A percentile compares a stretch with the other conserved stretches of the same genome.
Evolutionary conservation across 2,113 vertebrate species (phyloP).

Genomic region (Anas platyrhynchos): DNA sequence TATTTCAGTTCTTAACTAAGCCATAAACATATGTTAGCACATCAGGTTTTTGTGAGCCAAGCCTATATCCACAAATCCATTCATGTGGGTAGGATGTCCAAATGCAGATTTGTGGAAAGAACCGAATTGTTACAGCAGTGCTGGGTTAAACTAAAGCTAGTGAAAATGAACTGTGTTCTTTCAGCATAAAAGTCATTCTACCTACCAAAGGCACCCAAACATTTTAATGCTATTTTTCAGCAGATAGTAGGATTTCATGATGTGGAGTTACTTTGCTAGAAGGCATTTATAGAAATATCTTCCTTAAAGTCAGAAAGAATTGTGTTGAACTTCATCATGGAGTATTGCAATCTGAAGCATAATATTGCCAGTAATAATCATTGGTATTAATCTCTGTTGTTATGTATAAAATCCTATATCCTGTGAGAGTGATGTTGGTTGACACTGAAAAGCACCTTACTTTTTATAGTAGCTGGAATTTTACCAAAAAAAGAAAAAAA

Average conservation of each 20-base stretch:
- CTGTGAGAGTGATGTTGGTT: neutral
- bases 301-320: neutral
- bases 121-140: neutral
- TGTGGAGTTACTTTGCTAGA: neutral
- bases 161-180: neutral
- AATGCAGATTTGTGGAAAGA: neutral
- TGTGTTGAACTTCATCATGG: neutral
- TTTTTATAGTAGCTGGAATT: slow-evolving; percentile 17
- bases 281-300: neutral
- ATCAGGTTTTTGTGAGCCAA: neutral
- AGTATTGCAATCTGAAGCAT: neutral
- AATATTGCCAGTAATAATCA: neutral
- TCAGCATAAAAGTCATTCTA: neutral
- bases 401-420: neutral
- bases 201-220: neutral
- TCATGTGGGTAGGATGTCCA: neutral
- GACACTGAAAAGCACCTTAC: slow-evolving; percentile 16
- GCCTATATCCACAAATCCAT: neutral
- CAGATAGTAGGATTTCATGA: neutral
- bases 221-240: neutral
- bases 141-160: neutral
- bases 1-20: neutral
- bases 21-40: neutral
- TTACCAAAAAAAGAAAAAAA: neutral
- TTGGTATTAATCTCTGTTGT: neutral